Base-by-base conservation (phyloP, 2,797 vertebrate species). In the Sebastes iracundus region DNA sequence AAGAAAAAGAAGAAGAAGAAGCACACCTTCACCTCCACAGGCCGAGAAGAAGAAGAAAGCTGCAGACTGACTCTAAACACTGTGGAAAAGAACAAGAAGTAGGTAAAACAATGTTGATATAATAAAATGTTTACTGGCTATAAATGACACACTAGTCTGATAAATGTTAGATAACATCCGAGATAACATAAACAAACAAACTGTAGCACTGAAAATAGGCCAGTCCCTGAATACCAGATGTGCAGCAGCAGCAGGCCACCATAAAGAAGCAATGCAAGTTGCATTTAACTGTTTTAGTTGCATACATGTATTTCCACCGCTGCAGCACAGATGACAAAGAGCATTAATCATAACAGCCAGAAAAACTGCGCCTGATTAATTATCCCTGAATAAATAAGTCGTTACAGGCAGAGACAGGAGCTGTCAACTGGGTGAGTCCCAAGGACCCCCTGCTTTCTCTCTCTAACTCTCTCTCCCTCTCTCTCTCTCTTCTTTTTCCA, bases 371-470 rank as follows among this genome's bases (percentile, higher is more conserved):
- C 84, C 87, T 91, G 91, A 94, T 94, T 95, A 96, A 96, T 96
- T 95, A 95, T 89, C 89, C 93, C 91, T 89, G 91, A 93, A 94
- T 95, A 95, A 95, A 95, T 95, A 95, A 95, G 92, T 94, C 89
- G 90, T 95, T 94, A 95, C 86, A 87, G 76, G 77, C 76, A 82
- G 91, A 94, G 95, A 95, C 93, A 90, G 88, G 87, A 76, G 87
- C 93, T 95, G 95, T 96, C 94, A 94, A 25, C 79, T 53, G 79
- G 67, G 75, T 86, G 79, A 90, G 82, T 90, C 90, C 80, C 82
- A 87, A 89, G 84, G 89, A 90, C 92, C 79, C 85, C 83, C 85
- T 80, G 76, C 62, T 32, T 70, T 65, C 65, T 56, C 42, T 53
- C 59, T 35, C 52, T 46, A 46, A 46, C 16, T 18, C 42, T 52